Conservation (phyloP, 2,888 invertebrate species). For the Escarpia spicata region DNA sequence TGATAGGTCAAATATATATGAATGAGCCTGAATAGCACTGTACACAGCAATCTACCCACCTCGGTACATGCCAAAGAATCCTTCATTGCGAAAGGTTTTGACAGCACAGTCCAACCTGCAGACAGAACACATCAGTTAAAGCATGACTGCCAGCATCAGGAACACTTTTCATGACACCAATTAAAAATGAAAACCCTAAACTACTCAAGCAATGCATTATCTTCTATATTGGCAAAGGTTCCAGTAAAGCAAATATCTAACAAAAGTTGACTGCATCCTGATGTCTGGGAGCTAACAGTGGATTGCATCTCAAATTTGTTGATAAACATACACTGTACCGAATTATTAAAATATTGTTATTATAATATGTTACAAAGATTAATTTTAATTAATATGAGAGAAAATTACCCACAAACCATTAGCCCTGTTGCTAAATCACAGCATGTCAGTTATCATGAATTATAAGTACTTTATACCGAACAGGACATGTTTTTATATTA, state of each 20-base stretch:
- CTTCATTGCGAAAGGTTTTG: constrained; percentile 91
- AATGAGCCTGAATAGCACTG: constrained; percentile 26
- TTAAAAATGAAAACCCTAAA: neutral
- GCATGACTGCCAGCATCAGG: neutral
- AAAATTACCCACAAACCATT: neutral
- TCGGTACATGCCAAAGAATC: constrained; percentile 97
- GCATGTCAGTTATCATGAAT: no score
- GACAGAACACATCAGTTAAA: neutral
- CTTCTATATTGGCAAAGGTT: neutral
- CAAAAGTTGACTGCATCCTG: neutral
- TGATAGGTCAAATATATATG: constrained; percentile 13
- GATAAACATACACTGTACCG: neutral
- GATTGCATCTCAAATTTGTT: neutral
- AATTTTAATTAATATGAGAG: neutral
- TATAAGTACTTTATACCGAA: neutral
- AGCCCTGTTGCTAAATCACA: neutral
- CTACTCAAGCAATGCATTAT: neutral
- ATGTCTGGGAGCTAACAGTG: neutral
- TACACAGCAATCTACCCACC: constrained; percentile 59
- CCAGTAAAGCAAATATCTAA: neutral
- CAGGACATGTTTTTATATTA: neutral
- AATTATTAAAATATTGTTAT: neutral
- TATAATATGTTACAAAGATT: neutral
- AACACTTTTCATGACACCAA: neutral
- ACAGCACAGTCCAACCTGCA: constrained; percentile 92